Evolutionary conservation across 2,888 invertebrate species (phyloP), one percentile per base, ranked within the genome.

Genomic region (Metopia argyrocephala): DNA sequence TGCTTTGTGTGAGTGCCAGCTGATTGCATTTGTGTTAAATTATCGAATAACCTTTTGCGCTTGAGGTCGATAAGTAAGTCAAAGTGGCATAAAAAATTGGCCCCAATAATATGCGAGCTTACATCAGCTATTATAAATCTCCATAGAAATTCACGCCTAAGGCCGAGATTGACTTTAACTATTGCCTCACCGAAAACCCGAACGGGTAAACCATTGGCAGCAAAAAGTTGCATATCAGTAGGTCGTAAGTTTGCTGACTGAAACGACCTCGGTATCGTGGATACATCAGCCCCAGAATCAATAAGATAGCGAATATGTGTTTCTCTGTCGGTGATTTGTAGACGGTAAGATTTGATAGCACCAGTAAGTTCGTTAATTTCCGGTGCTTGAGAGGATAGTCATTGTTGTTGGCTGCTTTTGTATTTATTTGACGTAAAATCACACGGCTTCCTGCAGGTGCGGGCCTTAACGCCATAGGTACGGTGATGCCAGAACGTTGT

Each of bases 141-240:
- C 78, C 74, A 81, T 12, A 64, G 23, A 45, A 74, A 78, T 12
- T 65, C 59, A 9, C 66, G 69, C 9, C 70, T 50, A 31, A 79
- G 66, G 5, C 76, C 81, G 0, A 80, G 74, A 46, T 76, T 76
- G 3, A 73, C n/a, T n/a, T n/a, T n/a, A n/a, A n/a, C n/a, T n/a
- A n/a, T n/a, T n/a, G n/a, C n/a, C n/a, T n/a, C n/a, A n/a, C n/a
- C n/a, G n/a, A n/a, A n/a, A n/a, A n/a, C n/a, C n/a, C n/a, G n/a
- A n/a, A n/a, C n/a, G n/a, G 31, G 66, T 0, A 52, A 45, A 1
- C 52, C 57, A 21, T 78, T 75, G n/a, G 78, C 74, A 23, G 73
- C 76, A 50, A 68, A 74, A 21, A 74, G 50, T 31, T 69, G 18
- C 64, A 73, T 64, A 5, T 45, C 25, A 3, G 27, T 68, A 31